Evolutionary conservation across 2,797 vertebrate genomes (phyloP), one percentile per base, ranked within the genome.

Genomic region (Heliangelus exortis): DNA sequence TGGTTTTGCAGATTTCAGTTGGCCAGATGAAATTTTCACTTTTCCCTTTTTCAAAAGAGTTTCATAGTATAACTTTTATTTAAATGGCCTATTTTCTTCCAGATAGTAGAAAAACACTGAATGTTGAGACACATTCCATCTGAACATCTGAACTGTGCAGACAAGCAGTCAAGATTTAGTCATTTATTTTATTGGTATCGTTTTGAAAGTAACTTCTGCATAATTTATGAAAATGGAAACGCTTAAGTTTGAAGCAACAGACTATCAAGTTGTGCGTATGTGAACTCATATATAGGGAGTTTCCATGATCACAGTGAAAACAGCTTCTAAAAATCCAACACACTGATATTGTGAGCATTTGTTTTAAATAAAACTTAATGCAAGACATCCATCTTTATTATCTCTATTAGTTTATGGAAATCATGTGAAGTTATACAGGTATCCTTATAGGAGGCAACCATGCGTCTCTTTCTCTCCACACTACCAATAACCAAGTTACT

Each of bases 141-240:
- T 93, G 76, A 96, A 91, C 21, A 86, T 73, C 92, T 88, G 85
- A 86, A 82, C 77, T 89, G 84, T 55, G 55, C 75, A 95, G 85
- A 92, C 84, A 97, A 96, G 58, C 75, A 95, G 85, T 93, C 84
- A 97, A 96, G 96, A 92, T 93, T 91, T 96, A 86, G 89, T 63
- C 86, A 57, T 58, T 93, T 75, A 79, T 69, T 57, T 82, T 95
- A 93, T 58, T 93, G 75, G 36, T 78, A 82, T 6, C 33, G 97
- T 85, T 84, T 86, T 77, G 55, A 95, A 97, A 94, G 53, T 74
- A 97, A 92, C 39, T 94, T 91, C 17, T 68, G 89, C 58, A 73
- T 54, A 87, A 90, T 93, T 92, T 90, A 81, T 23, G 54, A 89
- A 91, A 93, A 79, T 36, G 67, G 95, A 95, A 96, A 94, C 67